Conservation (phyloP, 1,140 invertebrate genomes). For the Drosophila tani region DNA sequence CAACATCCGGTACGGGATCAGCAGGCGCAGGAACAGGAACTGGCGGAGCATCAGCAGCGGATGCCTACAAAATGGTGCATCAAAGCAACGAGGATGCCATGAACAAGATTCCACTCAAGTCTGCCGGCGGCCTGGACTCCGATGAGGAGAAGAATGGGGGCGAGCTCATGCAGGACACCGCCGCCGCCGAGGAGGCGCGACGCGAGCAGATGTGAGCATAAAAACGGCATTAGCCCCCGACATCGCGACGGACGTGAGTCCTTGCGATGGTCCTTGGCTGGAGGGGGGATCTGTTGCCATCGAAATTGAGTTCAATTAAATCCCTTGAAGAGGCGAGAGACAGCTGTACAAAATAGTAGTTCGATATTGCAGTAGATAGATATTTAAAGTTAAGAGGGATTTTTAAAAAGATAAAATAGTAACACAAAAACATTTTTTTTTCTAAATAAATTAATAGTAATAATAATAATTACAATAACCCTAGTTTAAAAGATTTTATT, state of each 20-base stretch:
- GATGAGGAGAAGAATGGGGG: conserved; percentile 82
- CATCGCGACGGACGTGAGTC: neutral
- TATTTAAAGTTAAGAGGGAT: neutral
- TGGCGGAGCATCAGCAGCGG: conserved; percentile 53
- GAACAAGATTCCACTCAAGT: conserved; percentile 83
- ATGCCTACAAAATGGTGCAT: conserved; percentile 83
- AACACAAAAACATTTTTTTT: too few species aligned
- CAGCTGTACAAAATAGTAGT: neutral
- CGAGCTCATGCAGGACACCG: conserved; percentile 78
- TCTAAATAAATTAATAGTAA: too few species aligned
- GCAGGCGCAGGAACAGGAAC: conserved; percentile 38
- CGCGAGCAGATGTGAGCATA: conserved; percentile 77
- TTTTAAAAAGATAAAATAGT: too few species aligned
- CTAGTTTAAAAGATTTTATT: too few species aligned
- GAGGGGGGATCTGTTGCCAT: neutral
- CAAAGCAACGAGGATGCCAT: conserved; percentile 81
- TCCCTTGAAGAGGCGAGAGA: neutral
- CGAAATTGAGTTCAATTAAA: conserved; percentile 13
- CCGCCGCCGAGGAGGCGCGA: conserved; percentile 77
- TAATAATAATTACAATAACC: too few species aligned
- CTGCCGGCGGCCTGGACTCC: conserved; percentile 66
- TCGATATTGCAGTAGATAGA: neutral
- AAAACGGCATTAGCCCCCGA: neutral
- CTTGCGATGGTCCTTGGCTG: neutral
- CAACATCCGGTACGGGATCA: conserved; percentile 26